phyloP scores from a whole-genome alignment of 2,113 vertebrate genomes.

The Passer montanus region DNA sequence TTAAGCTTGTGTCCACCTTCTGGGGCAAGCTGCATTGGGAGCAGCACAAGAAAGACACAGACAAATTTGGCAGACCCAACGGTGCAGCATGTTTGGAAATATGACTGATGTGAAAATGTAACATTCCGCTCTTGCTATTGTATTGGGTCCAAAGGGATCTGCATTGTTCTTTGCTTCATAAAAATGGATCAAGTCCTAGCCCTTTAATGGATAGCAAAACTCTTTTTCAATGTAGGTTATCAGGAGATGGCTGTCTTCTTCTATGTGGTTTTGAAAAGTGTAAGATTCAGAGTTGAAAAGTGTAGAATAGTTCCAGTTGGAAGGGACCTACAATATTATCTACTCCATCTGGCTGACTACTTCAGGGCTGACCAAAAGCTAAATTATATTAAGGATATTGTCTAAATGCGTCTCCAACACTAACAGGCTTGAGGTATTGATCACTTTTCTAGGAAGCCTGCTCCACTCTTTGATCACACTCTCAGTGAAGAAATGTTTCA shows the following conservation, averaged over 20 bases:
- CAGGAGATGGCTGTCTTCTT: neutral
- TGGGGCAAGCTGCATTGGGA: neutral
- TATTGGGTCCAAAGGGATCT: neutral
- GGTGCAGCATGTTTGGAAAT: neutral
- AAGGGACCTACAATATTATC: neutral
- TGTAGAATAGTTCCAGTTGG: neutral
- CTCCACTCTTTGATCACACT: neutral
- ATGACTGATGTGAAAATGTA: neutral
- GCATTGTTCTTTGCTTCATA: neutral
- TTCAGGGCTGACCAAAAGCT: neutral
- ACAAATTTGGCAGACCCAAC: neutral
- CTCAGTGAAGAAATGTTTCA: neutral
- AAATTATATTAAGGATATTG: neutral
- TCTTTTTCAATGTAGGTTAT: neutral
- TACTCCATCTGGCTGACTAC: neutral
- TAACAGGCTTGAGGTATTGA: neutral
- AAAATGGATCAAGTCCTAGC: neutral
- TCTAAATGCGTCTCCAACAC: neutral
- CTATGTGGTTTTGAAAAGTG: neutral
- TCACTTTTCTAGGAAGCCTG: accelerated
- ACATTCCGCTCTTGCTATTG: neutral
- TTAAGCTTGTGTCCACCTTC: neutral
- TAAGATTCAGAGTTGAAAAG: neutral
- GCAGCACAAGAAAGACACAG: neutral
- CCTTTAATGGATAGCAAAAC: neutral